These are phyloP conservation scores for Drosophila colorata DNA, from an alignment of 2,888 invertebrate species.

Conservation along the genomic window DNA sequence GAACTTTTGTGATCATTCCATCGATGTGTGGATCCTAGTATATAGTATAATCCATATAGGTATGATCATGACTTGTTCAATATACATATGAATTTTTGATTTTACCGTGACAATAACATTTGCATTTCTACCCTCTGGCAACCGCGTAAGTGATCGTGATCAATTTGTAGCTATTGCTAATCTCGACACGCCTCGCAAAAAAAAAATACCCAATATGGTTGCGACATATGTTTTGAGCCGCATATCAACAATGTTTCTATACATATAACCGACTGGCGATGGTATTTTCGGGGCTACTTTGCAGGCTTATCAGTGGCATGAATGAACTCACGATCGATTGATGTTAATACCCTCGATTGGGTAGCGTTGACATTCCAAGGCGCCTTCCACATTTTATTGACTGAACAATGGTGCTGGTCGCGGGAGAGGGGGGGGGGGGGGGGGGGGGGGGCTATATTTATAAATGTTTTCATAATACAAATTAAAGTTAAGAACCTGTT, in stretches of 20 bases:
- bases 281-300: background rate
- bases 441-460: conserved; percentile 18
- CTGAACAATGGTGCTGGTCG: conserved; percentile 4
- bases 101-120: background rate
- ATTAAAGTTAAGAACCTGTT: conserved; percentile 71
- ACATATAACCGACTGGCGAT: conserved; percentile 16
- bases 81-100: too few species aligned
- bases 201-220: conserved; percentile 41
- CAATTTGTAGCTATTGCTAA: conserved; percentile 39
- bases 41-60: too few species aligned
- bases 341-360: conserved; percentile 73
- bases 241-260: conserved; percentile 32
- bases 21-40: background rate
- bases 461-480: conserved; percentile 67
- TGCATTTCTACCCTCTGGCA: conserved; percentile 6
- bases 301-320: conserved; percentile 70
- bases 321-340: conserved; percentile 74
- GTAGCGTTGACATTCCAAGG: conserved; percentile 68
- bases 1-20: conserved; percentile 3
- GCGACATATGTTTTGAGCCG: conserved; percentile 33
- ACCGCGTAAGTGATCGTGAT: conserved; percentile 11
- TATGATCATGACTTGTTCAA: background rate
- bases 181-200: conserved; percentile 24
- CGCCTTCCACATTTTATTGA: conserved; percentile 42
- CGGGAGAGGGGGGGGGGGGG: background rate